phyloP scores from a whole-genome alignment of 2,888 invertebrate genomes.

The Polymixis flavicincta region DNA sequence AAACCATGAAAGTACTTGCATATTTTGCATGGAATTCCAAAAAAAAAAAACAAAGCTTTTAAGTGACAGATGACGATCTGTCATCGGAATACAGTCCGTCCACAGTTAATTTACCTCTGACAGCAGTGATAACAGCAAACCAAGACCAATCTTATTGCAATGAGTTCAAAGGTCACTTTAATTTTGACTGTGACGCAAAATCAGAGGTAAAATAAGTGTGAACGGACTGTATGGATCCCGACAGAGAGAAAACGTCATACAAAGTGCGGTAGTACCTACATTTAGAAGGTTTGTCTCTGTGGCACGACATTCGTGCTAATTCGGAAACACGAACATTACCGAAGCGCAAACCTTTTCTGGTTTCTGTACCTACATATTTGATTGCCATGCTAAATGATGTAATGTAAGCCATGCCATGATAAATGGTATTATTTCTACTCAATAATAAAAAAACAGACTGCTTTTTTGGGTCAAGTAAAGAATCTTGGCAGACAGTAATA shows the following conservation, averaged over 20 bases:
- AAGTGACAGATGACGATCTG: not conserved
- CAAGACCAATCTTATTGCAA: too few species aligned
- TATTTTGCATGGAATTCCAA: too few species aligned
- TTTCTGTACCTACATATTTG: not conserved
- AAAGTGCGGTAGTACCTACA: not conserved
- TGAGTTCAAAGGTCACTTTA: too few species aligned
- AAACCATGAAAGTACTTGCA: too few species aligned
- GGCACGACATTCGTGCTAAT: not conserved
- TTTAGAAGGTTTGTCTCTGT: not conserved
- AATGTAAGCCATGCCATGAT: not conserved
- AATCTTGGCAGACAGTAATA: not conserved
- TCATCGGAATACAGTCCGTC: too few species aligned
- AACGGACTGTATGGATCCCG: too few species aligned
- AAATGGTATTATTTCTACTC: not conserved
- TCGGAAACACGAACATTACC: not conserved
- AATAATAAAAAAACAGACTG: not conserved
- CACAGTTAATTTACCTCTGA: too few species aligned
- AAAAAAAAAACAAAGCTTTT: not conserved
- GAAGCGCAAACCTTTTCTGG: not conserved
- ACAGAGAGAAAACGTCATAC: not conserved
- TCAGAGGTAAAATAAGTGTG: too few species aligned
- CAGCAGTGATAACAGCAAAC: too few species aligned
- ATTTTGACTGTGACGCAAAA: too few species aligned
- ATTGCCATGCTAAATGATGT: too few species aligned
- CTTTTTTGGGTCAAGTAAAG: not conserved